Base-by-base conservation (phyloP, 1,140 invertebrate genomes). In the Diorhabda carinulata region DNA sequence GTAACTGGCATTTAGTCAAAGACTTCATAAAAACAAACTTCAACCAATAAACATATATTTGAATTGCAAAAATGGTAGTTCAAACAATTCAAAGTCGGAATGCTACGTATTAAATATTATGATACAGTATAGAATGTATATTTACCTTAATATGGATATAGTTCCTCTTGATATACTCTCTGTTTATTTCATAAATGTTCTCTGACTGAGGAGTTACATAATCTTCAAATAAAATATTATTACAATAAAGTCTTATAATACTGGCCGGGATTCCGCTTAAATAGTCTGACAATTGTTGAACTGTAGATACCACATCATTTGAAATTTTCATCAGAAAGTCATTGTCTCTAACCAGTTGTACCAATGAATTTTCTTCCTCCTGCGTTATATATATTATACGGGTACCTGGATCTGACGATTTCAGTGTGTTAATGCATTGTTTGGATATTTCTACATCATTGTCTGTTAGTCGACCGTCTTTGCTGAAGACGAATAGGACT, bases 231-330 rank as follows among this genome's bases (percentile, higher is more conserved):
- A 69, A 47, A 6, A 72, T 65, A 6, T 64, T 40, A 65, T 75
- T 73, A 58, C 77, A 77, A 70, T 75, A 74, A 70, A 77, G 71
- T 43, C 76, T 72, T n/a, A 79, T 69, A 61, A 78, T 73, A 45
- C 70, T 71, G 3, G 69, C 76, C 5, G 78, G 77, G 25, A 75
- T 69, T 5, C 59, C 69, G 43, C 66, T 72, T 42, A 79, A 58
- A 44, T 71, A 71, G 7, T 75, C 64, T 8, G 67, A 52, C 25
- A 78, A 67, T 57, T 59, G 43, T 8, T 67, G 58, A 25, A 73
- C 68, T 6, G 76, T 65, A 8, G 72, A 62, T 41, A 60, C 47
- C 9, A 74, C 67, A 67, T 72, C 64, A 61, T 62, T 69, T 43
- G 69, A 63, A 59, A 61, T 40, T 44, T 61, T 75, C 60, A 78